phyloP scores from a whole-genome alignment of 2,113 vertebrate species.

The Panthera tigris region DNA sequence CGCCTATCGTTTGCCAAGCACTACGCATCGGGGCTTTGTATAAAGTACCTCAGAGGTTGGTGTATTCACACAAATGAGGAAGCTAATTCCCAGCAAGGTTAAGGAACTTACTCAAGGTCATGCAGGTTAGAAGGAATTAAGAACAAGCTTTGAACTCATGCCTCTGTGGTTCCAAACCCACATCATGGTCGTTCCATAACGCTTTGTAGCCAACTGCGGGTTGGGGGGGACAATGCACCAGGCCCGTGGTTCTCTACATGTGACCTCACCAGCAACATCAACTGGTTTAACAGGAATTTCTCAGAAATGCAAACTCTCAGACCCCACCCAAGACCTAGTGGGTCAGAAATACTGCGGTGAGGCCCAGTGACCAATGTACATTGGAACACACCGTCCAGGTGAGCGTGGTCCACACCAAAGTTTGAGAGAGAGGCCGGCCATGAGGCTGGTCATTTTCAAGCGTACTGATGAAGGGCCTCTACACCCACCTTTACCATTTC shows the following conservation, averaged over 20 bases:
- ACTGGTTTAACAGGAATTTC: neutral
- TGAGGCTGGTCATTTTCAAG: rapidly evolving
- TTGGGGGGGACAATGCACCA: neutral
- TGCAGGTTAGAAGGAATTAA: neutral
- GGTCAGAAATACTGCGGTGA: neutral
- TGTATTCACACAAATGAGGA: neutral
- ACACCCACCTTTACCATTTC: neutral
- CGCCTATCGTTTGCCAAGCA: neutral
- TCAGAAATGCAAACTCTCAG: neutral
- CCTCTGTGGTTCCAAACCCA: neutral
- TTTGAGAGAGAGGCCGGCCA: neutral
- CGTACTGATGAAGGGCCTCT: neutral
- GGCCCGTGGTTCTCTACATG: neutral
- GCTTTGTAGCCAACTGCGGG: neutral
- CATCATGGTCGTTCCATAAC: neutral
- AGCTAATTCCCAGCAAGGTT: neutral
- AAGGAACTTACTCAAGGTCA: neutral
- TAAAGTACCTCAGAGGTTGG: neutral
- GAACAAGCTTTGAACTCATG: neutral
- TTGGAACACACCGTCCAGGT: neutral
- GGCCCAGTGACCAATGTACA: neutral
- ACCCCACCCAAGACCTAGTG: neutral
- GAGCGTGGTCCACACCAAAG: neutral
- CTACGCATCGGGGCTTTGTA: neutral
- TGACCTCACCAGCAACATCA: neutral